A percentile compares a stretch with the other conserved stretches of the same genome.
These are phyloP conservation scores for Alectura lathami DNA, from an alignment of 2,113 vertebrate genomes.

Conservation along the genomic window DNA sequence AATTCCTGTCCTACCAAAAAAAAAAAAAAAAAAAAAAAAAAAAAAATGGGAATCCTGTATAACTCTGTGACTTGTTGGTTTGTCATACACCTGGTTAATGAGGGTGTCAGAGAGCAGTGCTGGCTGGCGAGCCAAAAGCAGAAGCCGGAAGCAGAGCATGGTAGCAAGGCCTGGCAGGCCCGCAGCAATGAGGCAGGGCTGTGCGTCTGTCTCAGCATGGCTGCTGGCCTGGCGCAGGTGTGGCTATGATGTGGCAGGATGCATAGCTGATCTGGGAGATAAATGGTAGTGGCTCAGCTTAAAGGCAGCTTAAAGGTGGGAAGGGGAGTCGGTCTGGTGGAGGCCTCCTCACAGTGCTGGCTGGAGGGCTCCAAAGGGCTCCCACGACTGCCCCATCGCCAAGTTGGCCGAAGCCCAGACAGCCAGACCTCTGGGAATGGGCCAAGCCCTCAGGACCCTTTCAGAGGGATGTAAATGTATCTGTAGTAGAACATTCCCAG, in stretches of 20 bases:
- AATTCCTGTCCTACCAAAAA: not conserved
- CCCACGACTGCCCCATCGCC: not conserved
- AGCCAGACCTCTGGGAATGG: not conserved
- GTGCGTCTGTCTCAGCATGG: not conserved
- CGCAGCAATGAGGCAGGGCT: rapidly evolving
- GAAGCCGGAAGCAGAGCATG: not conserved
- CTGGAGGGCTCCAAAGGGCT: not conserved
- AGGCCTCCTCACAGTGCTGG: not conserved
- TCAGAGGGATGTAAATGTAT: not conserved
- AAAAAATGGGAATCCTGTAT: not conserved
- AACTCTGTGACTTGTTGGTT: not conserved
- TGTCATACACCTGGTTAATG: not conserved
- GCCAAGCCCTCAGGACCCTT: not conserved
- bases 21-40: too few relatives aligned
- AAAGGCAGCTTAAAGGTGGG: not conserved
- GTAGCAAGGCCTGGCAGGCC: not conserved
- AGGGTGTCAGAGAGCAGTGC: not conserved
- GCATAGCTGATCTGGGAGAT: not conserved
- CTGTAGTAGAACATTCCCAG: not conserved
- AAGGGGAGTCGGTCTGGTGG: not conserved
- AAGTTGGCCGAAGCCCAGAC: not conserved
- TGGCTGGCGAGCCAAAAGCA: not conserved
- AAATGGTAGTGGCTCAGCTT: not conserved
- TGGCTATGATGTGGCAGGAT: rapidly evolving
- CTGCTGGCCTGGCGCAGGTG: not conserved